Evolutionary conservation across 1,140 invertebrate species (phyloP).

Genomic region (Monomorium pharaonis): DNA sequence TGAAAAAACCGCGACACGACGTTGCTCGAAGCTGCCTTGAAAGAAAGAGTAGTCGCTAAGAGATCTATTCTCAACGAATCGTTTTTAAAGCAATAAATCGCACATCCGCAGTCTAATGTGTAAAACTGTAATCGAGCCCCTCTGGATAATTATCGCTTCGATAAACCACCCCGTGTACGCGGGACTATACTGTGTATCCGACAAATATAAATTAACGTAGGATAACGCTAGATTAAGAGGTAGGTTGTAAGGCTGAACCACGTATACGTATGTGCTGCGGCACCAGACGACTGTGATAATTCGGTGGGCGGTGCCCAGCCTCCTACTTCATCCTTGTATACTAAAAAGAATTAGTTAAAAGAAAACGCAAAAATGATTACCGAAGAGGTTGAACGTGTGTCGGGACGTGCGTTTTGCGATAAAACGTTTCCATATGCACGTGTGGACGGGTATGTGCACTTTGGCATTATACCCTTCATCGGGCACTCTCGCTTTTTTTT

Average conservation of each 20-base stretch:
- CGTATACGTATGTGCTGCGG: conserved; percentile 86
- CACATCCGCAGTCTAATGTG: conserved; percentile 25
- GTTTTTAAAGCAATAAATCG: conserved; percentile 62
- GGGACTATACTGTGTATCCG: conserved; percentile 81
- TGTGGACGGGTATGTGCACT: conserved; percentile 25
- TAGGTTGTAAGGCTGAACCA: conserved; percentile 86
- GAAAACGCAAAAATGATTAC: conserved; percentile 69
- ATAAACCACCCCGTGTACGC: conserved; percentile 76
- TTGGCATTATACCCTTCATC: conserved; percentile 60
- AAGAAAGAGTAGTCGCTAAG: background rate
- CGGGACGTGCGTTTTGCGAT: conserved; percentile 64
- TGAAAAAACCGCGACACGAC: too few species aligned
- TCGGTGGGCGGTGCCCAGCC: conserved; percentile 86
- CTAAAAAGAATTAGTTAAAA: conserved; percentile 67
- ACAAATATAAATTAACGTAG: conserved; percentile 75
- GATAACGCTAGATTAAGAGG: conserved; percentile 80
- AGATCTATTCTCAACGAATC: conserved; percentile 3
- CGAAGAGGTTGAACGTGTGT: conserved; percentile 76
- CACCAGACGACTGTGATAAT: conserved; percentile 86
- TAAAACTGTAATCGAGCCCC: conserved; percentile 29
- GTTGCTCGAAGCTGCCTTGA: background rate
- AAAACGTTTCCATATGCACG: conserved; percentile 46
- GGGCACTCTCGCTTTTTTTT: background rate
- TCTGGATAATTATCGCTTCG: conserved; percentile 21
- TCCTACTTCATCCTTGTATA: conserved; percentile 85